Base-by-base conservation (phyloP, 2,797 vertebrate genomes). In the Glyptemys insculpta region DNA sequence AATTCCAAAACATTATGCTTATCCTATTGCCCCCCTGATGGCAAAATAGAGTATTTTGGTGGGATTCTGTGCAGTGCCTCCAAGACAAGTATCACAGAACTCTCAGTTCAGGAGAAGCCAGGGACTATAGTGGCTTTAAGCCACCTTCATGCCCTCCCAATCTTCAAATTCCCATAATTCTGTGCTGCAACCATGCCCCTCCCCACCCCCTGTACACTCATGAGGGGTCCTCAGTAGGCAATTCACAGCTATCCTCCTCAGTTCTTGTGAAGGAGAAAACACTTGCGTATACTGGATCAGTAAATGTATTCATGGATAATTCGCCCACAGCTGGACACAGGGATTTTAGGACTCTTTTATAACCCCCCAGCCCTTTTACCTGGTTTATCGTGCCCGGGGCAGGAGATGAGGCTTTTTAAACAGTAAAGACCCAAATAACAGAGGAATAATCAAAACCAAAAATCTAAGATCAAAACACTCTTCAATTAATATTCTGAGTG, bases 401-500 rank as follows among this genome's bases (percentile, higher is more conserved):
- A 79, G 53, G 90, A 79, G 19, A 34, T 11, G 91, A n/a, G 9
- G 1, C 81, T 62, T 91, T 88, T 92, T 56, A 76, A 78, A 86
- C 19, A 52, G 23, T 0, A 68, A 88, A 88, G 29, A 57, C 23
- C 59, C 37, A 91, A 88, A 95, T 78, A 0, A 44, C 59, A 93
- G 85, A 53, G 0, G 1, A 54, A n/a, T 65, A 72, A 57, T 78
- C 27, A 93, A 83, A 92, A 92, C 41, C 0, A 91, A 95, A 86
- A 81, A 89, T 68, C 49, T 90, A 79, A 95, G 86, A 92, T 49
- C 88, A 4, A 84, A 81, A 31, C 21, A 81, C 1, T 85, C 47
- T 37, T 91, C 41, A 89, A 93, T 79, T 15, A 23, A 53, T 74
- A 53, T 78, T 95, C 54, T 59, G 16, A 79, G n/a, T 78, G n/a